These are phyloP conservation scores for Bradypus variegatus DNA, from an alignment of 2,797 vertebrate species.

Conservation along the genomic window DNA sequence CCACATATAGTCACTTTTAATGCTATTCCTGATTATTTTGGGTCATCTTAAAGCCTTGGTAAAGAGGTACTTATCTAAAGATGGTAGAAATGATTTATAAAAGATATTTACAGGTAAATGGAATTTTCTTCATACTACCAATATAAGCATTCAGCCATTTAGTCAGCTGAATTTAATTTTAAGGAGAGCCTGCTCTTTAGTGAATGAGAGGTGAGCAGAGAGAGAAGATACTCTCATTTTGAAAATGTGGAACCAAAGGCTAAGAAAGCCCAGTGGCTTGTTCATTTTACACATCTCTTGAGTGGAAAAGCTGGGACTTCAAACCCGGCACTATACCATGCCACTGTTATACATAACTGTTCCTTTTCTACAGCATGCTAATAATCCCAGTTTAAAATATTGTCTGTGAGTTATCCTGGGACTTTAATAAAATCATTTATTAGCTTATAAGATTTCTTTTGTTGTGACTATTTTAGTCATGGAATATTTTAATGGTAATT, in stretches of 20 bases:
- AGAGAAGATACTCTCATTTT: not conserved
- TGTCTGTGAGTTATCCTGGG: not conserved
- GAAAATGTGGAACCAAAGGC: not conserved
- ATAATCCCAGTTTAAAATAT: not conserved
- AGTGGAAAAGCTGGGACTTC: not conserved
- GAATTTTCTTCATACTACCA: not conserved
- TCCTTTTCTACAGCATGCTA: not conserved
- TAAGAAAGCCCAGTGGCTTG: not conserved
- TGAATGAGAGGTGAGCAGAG: not conserved
- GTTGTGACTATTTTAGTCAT: slow-evolving; percentile 13
- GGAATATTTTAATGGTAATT: slow-evolving; percentile 34
- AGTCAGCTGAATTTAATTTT: not conserved
- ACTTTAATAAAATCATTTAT: slow-evolving; percentile 25
- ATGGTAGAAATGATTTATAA: not conserved
- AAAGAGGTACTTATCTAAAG: not conserved
- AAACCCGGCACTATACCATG: not conserved
- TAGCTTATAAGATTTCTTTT: slow-evolving; percentile 24
- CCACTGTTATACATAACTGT: not conserved
- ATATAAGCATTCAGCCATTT: not conserved
- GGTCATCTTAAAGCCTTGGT: not conserved
- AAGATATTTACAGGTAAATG: slow-evolving; percentile 1
- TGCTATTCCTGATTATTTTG: not conserved
- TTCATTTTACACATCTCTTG: not conserved
- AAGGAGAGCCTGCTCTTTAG: not conserved
- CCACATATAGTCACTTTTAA: not conserved